Evolutionary conservation across 2,113 vertebrate genomes (phyloP).

Genomic region (Gila orcuttii): DNA sequence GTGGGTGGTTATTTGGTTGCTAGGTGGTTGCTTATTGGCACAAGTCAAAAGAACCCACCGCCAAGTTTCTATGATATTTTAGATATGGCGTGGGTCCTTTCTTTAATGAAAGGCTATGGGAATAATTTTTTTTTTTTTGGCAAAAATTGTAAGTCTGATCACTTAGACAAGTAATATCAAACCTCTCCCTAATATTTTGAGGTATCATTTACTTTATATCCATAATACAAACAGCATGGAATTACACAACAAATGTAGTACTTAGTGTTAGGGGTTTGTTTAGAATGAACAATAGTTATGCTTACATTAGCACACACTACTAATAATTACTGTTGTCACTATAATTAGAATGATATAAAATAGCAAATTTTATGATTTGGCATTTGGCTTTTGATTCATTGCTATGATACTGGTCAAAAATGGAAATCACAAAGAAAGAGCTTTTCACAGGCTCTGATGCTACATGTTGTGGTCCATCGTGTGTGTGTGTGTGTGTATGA

Average conservation of each 20-base stretch:
- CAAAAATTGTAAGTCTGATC: neutral
- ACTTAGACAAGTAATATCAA: neutral
- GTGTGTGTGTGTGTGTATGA: slow-evolving; percentile 9
- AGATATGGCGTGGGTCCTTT: neutral
- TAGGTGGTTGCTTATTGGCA: neutral
- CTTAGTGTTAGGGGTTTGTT: neutral
- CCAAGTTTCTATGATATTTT: neutral
- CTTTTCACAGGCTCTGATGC: neutral
- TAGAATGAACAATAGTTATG: neutral
- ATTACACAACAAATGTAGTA: neutral
- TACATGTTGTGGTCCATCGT: neutral
- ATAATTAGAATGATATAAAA: neutral
- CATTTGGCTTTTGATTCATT: neutral
- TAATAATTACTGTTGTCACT: neutral
- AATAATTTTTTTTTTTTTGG: neutral
- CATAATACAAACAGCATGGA: neutral
- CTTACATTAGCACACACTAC: neutral
- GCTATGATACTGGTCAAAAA: neutral
- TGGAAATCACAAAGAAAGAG: neutral
- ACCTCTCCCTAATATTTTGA: neutral
- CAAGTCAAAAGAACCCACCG: neutral
- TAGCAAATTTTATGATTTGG: neutral
- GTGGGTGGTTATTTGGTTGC: too few species aligned
- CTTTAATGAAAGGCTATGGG: neutral
- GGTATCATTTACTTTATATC: neutral